Base-by-base conservation (phyloP, 2,797 vertebrate species). In the Sparus aurata region DNA sequence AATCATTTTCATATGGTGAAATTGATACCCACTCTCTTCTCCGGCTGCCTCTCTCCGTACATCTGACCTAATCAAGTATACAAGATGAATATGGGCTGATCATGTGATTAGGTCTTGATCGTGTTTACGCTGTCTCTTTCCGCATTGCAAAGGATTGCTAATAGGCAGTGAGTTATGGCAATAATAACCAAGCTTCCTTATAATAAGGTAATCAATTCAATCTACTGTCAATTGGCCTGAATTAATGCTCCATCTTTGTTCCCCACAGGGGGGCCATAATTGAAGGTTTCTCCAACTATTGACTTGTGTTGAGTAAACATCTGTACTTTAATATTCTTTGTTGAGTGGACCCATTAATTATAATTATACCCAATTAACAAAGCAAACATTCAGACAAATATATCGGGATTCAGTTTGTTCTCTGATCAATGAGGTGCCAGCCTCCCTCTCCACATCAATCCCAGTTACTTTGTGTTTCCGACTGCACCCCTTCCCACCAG, bases 171-270 rank as follows among this genome's bases (percentile, higher is more conserved):
- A 96, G 94, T 96, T 95, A 96, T 95, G 92, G 87, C 90, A 91
- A 95, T 95, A 95, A 96, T 95, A 95, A 94, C 91, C 89, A 49
- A 88, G 92, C 92, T 91, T 95, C 93, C 94, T 93, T 90, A 95
- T 95, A 95, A 96, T 95, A 93, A 93, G 95, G 80, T 94, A 93
- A 94, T 95, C 92, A 93, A 94, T 95, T 95, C 93, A 94, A 95
- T 95, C 90, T 90, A 58, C 91, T 93, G 93, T 92, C 94, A 94
- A 84, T 92, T 94, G 94, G 68, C 55, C 64, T 79, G 84, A 91
- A 95, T 90, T 90, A 93, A 93, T 92, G 93, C 79, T 87, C 78
- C 79, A 76, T 93, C 77, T 90, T 84, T 75, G 77, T 84, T 91
- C 87, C 93, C 91, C 75, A 73, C 23, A 75, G 92, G 87, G 83